These are phyloP conservation scores for Apostichopus parvimensis DNA, from an alignment of 35 echinoderm and acorn worm genomes.

Conservation along the genomic window DNA sequence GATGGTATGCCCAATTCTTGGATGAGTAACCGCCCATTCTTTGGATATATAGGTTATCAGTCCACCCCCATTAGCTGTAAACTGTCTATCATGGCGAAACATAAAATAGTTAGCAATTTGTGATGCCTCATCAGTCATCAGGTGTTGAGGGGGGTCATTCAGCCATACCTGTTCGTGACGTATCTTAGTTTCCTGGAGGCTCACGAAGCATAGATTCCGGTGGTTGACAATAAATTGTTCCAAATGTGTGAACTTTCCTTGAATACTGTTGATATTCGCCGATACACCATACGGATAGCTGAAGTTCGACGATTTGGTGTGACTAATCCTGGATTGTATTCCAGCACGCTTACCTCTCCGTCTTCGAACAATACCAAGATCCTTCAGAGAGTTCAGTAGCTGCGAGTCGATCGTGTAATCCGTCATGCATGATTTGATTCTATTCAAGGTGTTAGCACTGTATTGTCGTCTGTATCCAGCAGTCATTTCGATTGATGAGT, in stretches of 20 bases:
- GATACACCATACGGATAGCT: not conserved
- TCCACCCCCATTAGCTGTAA: constrained; percentile 22
- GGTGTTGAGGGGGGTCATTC: not conserved
- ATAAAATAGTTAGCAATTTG: not conserved
- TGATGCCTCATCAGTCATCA: not conserved
- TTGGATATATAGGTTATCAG: not conserved
- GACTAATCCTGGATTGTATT: constrained; percentile 2
- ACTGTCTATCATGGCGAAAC: constrained; percentile 8
- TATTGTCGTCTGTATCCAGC: constrained; percentile 12
- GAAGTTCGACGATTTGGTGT: not conserved
- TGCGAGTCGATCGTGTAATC: not conserved
- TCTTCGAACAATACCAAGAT: constrained; percentile 24
- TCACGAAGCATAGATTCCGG: not conserved
- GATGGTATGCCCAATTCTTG: constrained; percentile 14
- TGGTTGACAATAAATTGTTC: constrained; percentile 15
- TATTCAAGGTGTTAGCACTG: not conserved
- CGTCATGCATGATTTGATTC: constrained; percentile 8
- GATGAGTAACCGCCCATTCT: not conserved
- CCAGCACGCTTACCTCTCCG: not conserved
- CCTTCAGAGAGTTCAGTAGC: not conserved
- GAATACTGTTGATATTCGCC: constrained; percentile 5
- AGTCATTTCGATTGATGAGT: not conserved
- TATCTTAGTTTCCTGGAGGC: not conserved
- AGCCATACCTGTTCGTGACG: too few relatives aligned
- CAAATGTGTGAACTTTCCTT: constrained; percentile 13